Evolutionary conservation across 2,888 invertebrate genomes (phyloP).

Genomic region (Rotaria macrura): DNA sequence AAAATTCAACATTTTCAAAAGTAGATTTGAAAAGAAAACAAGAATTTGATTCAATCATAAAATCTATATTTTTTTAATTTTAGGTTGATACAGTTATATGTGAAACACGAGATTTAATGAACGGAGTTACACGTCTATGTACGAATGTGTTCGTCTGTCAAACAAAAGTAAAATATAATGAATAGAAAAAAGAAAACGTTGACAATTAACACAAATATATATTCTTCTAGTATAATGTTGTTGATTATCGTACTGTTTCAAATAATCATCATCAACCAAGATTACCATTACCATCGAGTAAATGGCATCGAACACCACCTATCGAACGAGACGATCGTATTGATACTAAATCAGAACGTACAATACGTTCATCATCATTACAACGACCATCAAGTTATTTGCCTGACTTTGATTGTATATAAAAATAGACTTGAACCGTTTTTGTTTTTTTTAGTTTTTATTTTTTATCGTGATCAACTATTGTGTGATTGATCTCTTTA

Average conservation of each 20-base stretch:
- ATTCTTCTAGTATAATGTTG: not conserved
- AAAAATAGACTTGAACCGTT: too few relatives aligned
- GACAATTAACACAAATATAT: too few relatives aligned
- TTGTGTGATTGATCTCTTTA: not conserved
- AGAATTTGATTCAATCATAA: too few relatives aligned
- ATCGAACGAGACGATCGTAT: not conserved
- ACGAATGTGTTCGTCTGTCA: slow-evolving; percentile 24
- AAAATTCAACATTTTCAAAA: slow-evolving; percentile 31
- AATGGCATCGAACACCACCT: not conserved
- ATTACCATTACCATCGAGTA: not conserved
- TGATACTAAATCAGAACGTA: not conserved
- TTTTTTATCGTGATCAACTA: not conserved
- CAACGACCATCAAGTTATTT: not conserved
- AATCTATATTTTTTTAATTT: not conserved
- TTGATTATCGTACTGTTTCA: not conserved
- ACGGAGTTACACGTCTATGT: slow-evolving; percentile 21
- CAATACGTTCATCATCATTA: slow-evolving; percentile 3
- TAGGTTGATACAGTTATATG: slow-evolving; percentile 26
- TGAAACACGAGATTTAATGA: slow-evolving; percentile 32
- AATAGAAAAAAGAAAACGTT: not conserved
- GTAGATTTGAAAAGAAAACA: not conserved
- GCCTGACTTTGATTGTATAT: not conserved
- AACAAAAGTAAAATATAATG: slow-evolving; percentile 24
- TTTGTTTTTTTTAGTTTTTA: not conserved
- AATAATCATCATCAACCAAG: not conserved